These are phyloP conservation scores for Drosophila santomea DNA, from an alignment of 1,140 invertebrate genomes.

Conservation along the genomic window DNA sequence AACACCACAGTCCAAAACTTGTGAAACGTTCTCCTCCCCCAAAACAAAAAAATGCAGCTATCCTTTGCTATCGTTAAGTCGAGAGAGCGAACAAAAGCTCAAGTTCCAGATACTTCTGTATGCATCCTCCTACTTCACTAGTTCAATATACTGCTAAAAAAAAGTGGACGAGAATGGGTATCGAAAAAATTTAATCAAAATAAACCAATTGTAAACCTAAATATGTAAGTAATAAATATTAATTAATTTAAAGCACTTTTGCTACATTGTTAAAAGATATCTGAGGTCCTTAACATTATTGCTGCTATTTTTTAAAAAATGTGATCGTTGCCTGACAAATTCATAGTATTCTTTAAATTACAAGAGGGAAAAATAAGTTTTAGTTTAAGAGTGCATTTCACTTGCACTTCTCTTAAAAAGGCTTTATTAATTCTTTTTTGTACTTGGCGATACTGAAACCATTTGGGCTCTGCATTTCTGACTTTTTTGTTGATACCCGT, in stretches of 20 bases:
- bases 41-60: background rate
- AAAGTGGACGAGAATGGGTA: background rate
- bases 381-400: background rate
- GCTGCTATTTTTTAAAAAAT: too few species aligned
- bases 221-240: background rate
- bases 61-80: conserved; percentile 55
- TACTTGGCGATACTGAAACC: conserved; percentile 5
- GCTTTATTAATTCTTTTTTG: background rate
- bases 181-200: background rate
- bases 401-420: background rate
- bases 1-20: conserved; percentile 38
- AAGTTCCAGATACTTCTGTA: conserved; percentile 65
- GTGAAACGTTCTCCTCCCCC: background rate
- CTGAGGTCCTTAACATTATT: background rate
- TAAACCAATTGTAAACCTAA: background rate
- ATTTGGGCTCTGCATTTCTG: conserved; percentile 19
- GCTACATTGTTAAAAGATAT: too few species aligned
- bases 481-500: background rate
- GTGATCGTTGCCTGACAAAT: too few species aligned
- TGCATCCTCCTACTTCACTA: conserved; percentile 14
- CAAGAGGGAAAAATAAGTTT: background rate
- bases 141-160: background rate
- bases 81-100: conserved; percentile 71
- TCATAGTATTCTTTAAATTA: too few species aligned
- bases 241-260: too few species aligned